Evolutionary conservation across 64 coral and sea anemone species (phyloP), one percentile per base, ranked within the genome.

Genomic region (Porites lutea): DNA sequence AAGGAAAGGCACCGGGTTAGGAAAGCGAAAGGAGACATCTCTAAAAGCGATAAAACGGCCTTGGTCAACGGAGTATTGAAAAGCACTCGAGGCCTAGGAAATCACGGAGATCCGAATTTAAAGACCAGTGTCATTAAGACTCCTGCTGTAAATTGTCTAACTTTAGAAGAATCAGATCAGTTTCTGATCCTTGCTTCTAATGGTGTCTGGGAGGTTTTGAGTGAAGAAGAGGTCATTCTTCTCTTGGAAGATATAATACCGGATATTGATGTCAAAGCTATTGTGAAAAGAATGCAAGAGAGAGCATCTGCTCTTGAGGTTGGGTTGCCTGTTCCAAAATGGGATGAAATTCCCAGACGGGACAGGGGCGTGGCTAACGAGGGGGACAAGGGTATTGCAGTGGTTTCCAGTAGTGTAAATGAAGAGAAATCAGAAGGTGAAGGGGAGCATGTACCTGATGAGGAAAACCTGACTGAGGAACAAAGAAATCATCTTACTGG

Each of bases 131-230:
- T 99, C 13, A 94, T 99, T 49, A 90, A 79, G 52, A 63, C 79
- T 8, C 97, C 97, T 13, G 91, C 83, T 73, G 91, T 96, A 0
- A 96, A 83, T 71, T 94, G 83, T 86, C 76, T 94, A 46, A 44
- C 94, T 66, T 60, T 99, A 6, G 88, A 93, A 6, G 89, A 96
- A 10, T 61, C 94, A 0, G 94, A 91, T 65, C 97, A 99, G 62
- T 91, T 99, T 78, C 60, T 99, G 8, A 75, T 99, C 55, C 72
- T 94, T 19, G 97, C 97, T 13, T 91, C 94, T 48, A 93, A 91
- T 89, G 97, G 97, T 5, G 77, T 99, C 12, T 99, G 97, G 97
- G 91, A 99, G 82, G 94, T 99, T 13, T 99, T 99, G 18, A 91
- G 60, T 18, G 94, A 99, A 65, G 88, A 93, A 52, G 97, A 99